A percentile compares a stretch with the other conserved stretches of the same genome.
Evolutionary conservation across 2,797 vertebrate genomes (phyloP).

Genomic region (Odontamblyopus rebecca): DNA sequence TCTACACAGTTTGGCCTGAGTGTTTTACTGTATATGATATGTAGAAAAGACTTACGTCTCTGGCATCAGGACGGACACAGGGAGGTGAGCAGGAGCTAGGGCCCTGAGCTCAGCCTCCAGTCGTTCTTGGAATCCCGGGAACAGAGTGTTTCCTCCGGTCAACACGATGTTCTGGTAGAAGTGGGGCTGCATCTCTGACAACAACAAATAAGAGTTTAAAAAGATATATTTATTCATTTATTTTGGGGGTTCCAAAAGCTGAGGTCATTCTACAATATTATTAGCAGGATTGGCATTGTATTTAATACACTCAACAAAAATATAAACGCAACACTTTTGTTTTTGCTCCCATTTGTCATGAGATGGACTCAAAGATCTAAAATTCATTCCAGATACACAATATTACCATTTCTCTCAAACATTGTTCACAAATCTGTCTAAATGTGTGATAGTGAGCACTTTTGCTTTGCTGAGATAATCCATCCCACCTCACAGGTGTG

Average conservation of each 20-base stretch:
- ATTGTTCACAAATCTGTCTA: too few relatives aligned
- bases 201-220: not conserved
- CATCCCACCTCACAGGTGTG: too few relatives aligned
- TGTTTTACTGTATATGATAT: too few relatives aligned
- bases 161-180: constrained; percentile 97
- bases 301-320: too few relatives aligned
- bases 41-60: constrained; percentile 81
- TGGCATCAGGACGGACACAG: constrained; percentile 87
- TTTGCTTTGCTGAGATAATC: too few relatives aligned
- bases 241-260: not conserved
- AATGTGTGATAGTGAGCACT: too few relatives aligned
- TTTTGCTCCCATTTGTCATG: too few relatives aligned
- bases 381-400: too few relatives aligned
- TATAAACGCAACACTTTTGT: too few relatives aligned
- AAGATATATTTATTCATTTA: not conserved
- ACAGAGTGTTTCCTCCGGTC: constrained; percentile 90
- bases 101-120: constrained; percentile 92
- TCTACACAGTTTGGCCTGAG: too few relatives aligned
- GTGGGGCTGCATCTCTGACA: constrained; percentile 96
- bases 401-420: too few relatives aligned
- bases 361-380: too few relatives aligned
- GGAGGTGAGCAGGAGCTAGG: constrained; percentile 89
- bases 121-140: constrained; percentile 90
- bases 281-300: not conserved
- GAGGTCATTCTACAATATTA: not conserved